Conservation (phyloP, 2,888 invertebrate genomes). For the Lepidochitona cinerea region DNA sequence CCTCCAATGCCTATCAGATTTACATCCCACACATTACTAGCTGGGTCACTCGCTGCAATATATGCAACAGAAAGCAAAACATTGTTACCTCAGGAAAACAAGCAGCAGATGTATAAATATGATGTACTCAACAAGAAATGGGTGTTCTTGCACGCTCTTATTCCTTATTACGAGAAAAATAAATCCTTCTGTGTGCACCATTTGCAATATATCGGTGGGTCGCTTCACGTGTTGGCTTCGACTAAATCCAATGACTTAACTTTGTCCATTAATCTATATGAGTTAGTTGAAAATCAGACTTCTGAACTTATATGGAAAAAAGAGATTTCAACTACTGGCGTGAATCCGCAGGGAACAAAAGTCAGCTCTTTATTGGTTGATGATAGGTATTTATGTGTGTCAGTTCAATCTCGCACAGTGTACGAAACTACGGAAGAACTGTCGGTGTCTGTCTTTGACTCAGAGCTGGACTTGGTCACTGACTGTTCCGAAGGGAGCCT, state of each 20-base stretch:
- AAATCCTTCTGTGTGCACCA: conserved; percentile 34
- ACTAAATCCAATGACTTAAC: neutral
- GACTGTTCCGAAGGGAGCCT: neutral
- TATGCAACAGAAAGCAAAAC: conserved; percentile 33
- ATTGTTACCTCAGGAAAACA: neutral
- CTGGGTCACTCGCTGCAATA: neutral
- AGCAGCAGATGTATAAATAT: conserved; percentile 26
- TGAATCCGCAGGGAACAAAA: conserved; percentile 34
- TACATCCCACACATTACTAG: neutral
- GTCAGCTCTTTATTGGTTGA: conserved; percentile 33
- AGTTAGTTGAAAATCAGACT: neutral
- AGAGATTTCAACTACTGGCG: conserved; percentile 25
- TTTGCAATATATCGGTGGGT: conserved; percentile 34
- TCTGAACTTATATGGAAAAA: neutral
- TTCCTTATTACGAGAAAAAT: conserved; percentile 31
- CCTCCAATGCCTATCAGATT: conserved; percentile 40
- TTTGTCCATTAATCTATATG: neutral
- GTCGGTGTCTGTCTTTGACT: neutral
- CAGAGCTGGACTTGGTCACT: neutral
- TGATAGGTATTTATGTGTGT: conserved; percentile 39
- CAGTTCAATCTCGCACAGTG: neutral
- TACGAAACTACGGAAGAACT: neutral
- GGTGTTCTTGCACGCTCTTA: conserved; percentile 35
- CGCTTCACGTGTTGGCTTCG: conserved; percentile 32
- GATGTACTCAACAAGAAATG: conserved; percentile 39